A percentile compares a stretch with the other conserved stretches of the same genome.
Evolutionary conservation across 1,140 invertebrate genomes (phyloP).

Genomic region (Maconellicoccus hirsutus): DNA sequence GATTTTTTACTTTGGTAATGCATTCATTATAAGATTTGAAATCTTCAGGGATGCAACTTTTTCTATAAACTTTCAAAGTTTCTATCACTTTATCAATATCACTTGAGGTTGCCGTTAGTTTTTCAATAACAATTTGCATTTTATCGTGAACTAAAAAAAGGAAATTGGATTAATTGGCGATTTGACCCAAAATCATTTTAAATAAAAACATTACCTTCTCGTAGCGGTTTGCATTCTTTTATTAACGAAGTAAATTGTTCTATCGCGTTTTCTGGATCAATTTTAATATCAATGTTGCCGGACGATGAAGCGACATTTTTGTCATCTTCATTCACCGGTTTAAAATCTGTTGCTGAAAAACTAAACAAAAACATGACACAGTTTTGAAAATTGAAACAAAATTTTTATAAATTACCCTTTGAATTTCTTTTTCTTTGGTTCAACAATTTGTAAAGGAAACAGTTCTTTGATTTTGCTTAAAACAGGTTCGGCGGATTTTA

Average conservation of each 20-base stretch:
- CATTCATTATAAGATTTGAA: background rate
- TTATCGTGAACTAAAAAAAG: background rate
- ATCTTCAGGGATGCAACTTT: background rate
- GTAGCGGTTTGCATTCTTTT: background rate
- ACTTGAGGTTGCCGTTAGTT: background rate
- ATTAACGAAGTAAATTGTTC: background rate
- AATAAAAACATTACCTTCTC: constrained; percentile 1
- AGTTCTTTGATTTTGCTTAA: background rate
- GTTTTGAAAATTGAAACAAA: background rate
- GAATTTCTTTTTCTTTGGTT: background rate
- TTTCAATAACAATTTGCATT: constrained; percentile 5
- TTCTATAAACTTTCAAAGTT: background rate
- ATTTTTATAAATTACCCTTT: background rate
- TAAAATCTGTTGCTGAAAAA: background rate
- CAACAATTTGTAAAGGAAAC: background rate
- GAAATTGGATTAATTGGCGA: no score
- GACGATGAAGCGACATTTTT: background rate
- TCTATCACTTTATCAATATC: background rate
- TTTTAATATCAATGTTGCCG: background rate
- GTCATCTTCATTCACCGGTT: background rate
- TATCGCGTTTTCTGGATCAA: background rate
- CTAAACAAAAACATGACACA: background rate
- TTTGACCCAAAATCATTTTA: background rate
- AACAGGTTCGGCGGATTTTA: background rate
- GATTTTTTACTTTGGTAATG: background rate